Evolutionary conservation across 53 echinoderm and acorn worm species (phyloP), one percentile per base, ranked within the genome.

Genomic region (Antedon mediterranea): DNA sequence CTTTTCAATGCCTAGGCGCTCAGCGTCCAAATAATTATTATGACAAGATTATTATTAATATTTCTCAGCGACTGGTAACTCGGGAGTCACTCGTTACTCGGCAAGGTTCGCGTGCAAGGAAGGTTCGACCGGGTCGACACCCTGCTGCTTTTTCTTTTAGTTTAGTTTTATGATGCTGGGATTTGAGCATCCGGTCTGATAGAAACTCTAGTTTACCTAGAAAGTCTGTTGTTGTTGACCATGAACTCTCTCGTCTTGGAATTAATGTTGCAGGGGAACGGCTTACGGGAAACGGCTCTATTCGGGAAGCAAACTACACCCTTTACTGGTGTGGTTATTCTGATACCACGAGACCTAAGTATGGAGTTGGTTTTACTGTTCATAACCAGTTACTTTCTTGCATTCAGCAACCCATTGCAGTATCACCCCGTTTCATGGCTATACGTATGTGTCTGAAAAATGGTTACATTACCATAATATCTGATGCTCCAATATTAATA

Each of bases 61-160:
- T 7, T 0, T n/a, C 0, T 79, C 31, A 71, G 79, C 32, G 20
- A 79, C 79, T 30, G 72, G 79, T 37, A 79, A 72, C 3, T 20
- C 79, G 72, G 73, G 72, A 34, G 79, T 57, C 57, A 34, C 28
- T 33, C 79, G 79, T 28, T 79, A 72, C 73, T 29, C 34, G 79
- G 72, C 73, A 79, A 79, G 79, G 79, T 31, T 28, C 72, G 79
- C 72, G 79, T 79, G 71, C 79, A 33, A 79, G 72, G 79, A 71
- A 72, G 79, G 71, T 71, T 32, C 72, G 33, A 8, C 79, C 72
- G 2, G 73, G 79, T 72, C 73, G 34, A 28, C 73, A 72, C 79
- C 71, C 73, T 79, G 72, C 79, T 79, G 71, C 34, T 79, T 71
- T 72, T 80, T 79, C 43, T 71, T 41, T 41, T 7, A 41, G n/a